Base-by-base conservation (phyloP, 2,113 vertebrate genomes). In the Plecotus auritus region DNA sequence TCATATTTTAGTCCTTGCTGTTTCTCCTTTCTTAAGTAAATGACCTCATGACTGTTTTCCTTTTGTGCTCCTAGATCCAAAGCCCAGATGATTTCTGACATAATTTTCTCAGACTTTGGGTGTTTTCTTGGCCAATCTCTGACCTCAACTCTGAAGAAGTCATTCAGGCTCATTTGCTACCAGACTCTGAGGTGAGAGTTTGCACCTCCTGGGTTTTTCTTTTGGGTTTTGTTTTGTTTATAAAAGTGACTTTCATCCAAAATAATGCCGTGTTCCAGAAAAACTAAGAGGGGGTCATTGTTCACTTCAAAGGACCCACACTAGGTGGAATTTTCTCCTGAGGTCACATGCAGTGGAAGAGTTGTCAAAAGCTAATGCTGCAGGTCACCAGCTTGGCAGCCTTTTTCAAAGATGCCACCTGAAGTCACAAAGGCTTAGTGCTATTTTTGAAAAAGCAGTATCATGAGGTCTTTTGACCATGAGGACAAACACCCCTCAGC, bases 231-330 rank as follows among this genome's bases (percentile, higher is more conserved):
- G 66, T 66, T 91, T 66, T 66, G 66, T 66, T 93, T 91, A 49
- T 30, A 80, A 56, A 97, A 90, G 61, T 83, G 70, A 59, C 20
- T 96, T 91, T 85, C 78, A 90, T 59, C 6, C 51, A 59, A 80
- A 97, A 83, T 66, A 70, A 80, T 70, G 37, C 1, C 8, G 1
- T 40, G 22, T 78, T 84, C 70, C 47, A 64, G 49, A 47, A 95
- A 92, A 80, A 37, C 35, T 49, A 59, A 59, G 66, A 59, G 14
- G 16, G 67, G 35, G 28, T 67, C 45, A 59, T 30, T 30, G 4
- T 72, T 93, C 9, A 37, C 77, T 70, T 94, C 32, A 37, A 78
- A 88, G 37, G 32, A 64, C 4, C 35, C 45, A 28, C 22, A 37
- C 2, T 30, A 35, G 16, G n/a, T 56, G 67, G 18, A 54, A 22